Base-by-base conservation (phyloP, 2,797 vertebrate genomes). In the Chromis chromis region DNA sequence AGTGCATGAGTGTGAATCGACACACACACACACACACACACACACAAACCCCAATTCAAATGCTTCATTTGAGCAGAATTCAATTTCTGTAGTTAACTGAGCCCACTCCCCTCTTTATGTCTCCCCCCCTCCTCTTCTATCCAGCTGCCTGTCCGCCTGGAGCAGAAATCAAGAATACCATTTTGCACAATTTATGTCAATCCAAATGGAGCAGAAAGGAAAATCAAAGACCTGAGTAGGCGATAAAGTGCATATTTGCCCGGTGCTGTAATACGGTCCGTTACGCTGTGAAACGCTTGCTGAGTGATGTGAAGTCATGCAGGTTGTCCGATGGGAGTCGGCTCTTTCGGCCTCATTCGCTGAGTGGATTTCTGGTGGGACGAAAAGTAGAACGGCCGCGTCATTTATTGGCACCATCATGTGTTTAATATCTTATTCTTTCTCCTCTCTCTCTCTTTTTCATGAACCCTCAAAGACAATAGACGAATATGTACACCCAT, bases 211-310 rank as follows among this genome's bases (percentile, higher is more conserved):
- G 85, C 87, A 85, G 84, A 89, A 88, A 88, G 79, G 69, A 55
- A 86, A 92, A 92, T 92, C 85, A 87, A 90, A 90, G 84, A 79
- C 74, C 64, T 70, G 85, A 89, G 81, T 83, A 84, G 86, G 88
- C 89, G 84, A 93, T 91, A 93, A 93, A 93, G 85, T 88, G 78
- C 88, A 93, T 93, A 92, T 90, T 93, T 92, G 85, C 78, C 85
- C 55, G 40, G 85, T 91, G 85, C 76, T 82, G 91, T 91, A 93
- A 93, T 85, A 88, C 10, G 78, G 82, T 88, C 85, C 75, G 84
- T 82, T 88, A 67, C 82, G 63, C 83, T 76, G 72, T 84, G 83
- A 91, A 86, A 75, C 25, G 42, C 65, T 80, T 25, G 36, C 69
- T 86, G 83, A 88, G 68, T 80, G 85, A 88, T 85, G 81, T 76